These are phyloP conservation scores for Xenopus petersii DNA, from an alignment of 2,797 vertebrate genomes.

Conservation along the genomic window DNA sequence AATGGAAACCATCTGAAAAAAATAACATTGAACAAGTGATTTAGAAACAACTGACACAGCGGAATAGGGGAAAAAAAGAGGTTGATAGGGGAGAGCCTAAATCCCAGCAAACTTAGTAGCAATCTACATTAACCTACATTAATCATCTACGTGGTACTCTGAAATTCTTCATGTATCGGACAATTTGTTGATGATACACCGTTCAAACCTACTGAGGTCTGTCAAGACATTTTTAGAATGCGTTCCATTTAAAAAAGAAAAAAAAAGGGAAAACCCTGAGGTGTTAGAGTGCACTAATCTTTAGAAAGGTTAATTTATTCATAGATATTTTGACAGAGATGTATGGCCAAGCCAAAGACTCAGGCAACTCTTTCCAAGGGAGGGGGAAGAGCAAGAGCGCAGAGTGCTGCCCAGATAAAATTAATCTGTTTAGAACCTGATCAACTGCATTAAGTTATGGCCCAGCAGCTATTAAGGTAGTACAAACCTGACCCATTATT, in stretches of 20 bases:
- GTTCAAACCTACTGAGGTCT: constrained; percentile 70
- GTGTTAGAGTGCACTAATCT: constrained; percentile 99
- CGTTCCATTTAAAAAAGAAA: constrained; percentile 74
- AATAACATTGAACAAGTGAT: constrained; percentile 6
- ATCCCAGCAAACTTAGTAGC: constrained; percentile 7
- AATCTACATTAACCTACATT: constrained; percentile 25
- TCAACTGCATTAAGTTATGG: constrained; percentile 32
- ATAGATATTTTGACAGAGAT: constrained; percentile 99
- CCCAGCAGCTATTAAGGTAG: background rate
- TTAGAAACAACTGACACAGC: constrained; percentile 20
- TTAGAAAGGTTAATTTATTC: constrained; percentile 99
- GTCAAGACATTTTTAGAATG: constrained; percentile 79
- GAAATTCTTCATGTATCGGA: constrained; percentile 28
- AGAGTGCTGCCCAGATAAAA: constrained; percentile 53
- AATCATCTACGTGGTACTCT: constrained; percentile 53
- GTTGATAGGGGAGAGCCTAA: background rate
- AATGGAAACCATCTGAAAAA: constrained; percentile 3
- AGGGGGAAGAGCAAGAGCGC: constrained; percentile 59
- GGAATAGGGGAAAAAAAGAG: constrained; percentile 7
- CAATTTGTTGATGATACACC: constrained; percentile 51
- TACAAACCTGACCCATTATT: constrained; percentile 13
- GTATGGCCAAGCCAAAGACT: constrained; percentile 85
- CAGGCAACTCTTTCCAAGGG: constrained; percentile 84
- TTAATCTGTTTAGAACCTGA: constrained; percentile 50
- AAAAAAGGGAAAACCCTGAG: constrained; percentile 76